Evolutionary conservation across 2,888 invertebrate genomes (phyloP).

Genomic region (Cheilosia vulpina): DNA sequence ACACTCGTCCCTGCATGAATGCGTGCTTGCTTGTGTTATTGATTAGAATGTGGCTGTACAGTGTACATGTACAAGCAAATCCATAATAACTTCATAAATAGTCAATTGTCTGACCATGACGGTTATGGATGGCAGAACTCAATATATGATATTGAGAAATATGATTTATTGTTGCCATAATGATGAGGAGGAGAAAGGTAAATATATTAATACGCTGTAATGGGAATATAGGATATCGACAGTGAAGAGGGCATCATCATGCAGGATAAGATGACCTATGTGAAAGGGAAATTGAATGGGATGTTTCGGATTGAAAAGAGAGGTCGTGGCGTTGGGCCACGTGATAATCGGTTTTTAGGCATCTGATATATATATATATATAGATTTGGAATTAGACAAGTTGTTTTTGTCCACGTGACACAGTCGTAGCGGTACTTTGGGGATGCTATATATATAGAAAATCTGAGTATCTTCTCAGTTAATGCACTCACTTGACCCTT

Average conservation of each 20-base stretch:
- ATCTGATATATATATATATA: no score
- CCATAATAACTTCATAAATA: conserved; percentile 33
- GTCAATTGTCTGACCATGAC: conserved; percentile 45
- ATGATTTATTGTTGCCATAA: conserved; percentile 49
- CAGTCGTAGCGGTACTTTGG: no score
- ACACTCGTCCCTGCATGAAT: background rate
- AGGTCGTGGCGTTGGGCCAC: no score
- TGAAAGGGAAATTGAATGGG: conserved; percentile 5
- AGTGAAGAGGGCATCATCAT: background rate
- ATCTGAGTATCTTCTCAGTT: no score
- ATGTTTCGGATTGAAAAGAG: background rate
- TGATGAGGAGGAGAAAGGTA: conserved; percentile 7
- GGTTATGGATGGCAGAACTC: conserved; percentile 41
- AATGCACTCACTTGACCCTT: no score
- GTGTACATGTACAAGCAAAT: background rate
- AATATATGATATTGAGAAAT: conserved; percentile 46
- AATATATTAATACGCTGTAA: conserved; percentile 25
- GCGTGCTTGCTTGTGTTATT: conserved; percentile 12
- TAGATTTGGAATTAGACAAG: no score
- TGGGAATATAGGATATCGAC: conserved; percentile 5
- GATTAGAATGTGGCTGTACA: conserved; percentile 13
- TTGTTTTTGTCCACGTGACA: no score
- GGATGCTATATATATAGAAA: no score
- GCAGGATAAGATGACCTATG: no score
- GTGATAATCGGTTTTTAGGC: no score